Evolutionary conservation across 2,797 vertebrate genomes (phyloP), one percentile per base, ranked within the genome.

Genomic region (Acanthurus leucopareius): DNA sequence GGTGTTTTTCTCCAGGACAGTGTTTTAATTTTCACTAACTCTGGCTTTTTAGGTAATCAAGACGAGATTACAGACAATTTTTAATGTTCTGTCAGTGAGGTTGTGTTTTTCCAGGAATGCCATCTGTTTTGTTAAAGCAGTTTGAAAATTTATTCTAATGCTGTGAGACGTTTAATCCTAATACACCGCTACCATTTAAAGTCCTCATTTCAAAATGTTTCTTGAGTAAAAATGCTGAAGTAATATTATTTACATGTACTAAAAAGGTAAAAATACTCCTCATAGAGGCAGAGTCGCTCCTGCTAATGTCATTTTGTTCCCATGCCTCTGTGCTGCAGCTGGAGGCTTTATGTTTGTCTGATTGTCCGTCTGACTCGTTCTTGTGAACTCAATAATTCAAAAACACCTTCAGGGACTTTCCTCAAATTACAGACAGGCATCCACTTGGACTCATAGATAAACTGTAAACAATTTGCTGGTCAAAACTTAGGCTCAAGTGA

Each of bases 1-100:
- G 75, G 66, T 61, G 85, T n/a, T 85, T 82, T 86, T 57, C 83
- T 67, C 53, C 45, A 58, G 68, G 56, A 68, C 49, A 6, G 14
- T 52, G 59, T 82, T 86, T 66, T 64, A 35, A 67, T 83, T 79
- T 74, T 76, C 54, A 73, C 81, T 57, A 47, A 72, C 44, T 73
- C 32, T 69, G n/a, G 60, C 58, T 75, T 49, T 56, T 8, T 56
- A 40, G 48, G 64, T 5, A 62, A 69, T 48, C 77, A 76, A 70
- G 49, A 76, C 61, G 49, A 35, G 69, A 78, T 84, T 73, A 63
- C 8, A 52, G 73, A 65, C 32, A 53, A 58, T 76, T 73, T 73
- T 22, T 32, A 32, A 49, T 72, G 59, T 69, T 78, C 56, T 56
- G 58, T 13, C 56, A 69, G 61, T 14, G 52, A 32, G 69, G 32